phyloP scores from a whole-genome alignment of 2,888 invertebrate species.

The Gymnocheta viridis region DNA sequence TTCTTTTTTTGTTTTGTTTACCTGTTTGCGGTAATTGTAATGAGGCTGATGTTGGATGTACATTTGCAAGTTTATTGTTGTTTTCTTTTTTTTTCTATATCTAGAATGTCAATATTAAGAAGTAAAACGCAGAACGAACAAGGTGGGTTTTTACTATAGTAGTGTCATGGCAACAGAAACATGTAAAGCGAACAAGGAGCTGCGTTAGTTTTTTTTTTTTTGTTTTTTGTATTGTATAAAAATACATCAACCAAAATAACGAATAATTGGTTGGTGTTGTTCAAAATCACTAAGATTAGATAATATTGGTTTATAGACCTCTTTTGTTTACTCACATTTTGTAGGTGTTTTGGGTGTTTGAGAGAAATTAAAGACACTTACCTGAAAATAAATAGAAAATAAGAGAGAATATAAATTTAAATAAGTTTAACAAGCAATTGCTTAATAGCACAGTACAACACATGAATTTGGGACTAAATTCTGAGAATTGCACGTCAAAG shows the following conservation, averaged over 20 bases:
- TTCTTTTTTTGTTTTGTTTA: conserved; percentile 5
- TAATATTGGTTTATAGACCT: background rate
- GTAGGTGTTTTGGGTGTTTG: background rate
- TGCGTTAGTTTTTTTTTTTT: too few species aligned
- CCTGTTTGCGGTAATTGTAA: background rate
- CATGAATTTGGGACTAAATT: too few species aligned
- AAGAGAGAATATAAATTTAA: background rate
- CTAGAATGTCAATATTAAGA: conserved; percentile 21
- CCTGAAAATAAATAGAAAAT: conserved; percentile 3
- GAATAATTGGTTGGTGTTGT: background rate
- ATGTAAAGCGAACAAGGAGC: background rate
- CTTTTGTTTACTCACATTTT: conserved; percentile 20
- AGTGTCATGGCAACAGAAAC: conserved; percentile 58
- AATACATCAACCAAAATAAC: background rate
- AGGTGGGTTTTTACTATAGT: conserved; percentile 27
- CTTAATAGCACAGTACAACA: too few species aligned
- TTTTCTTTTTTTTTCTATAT: background rate
- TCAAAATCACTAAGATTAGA: conserved; percentile 20
- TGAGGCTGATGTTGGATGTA: background rate
- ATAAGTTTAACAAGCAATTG: background rate
- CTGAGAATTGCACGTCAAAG: too few species aligned
- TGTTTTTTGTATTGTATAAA: too few species aligned
- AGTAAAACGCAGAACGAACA: background rate
- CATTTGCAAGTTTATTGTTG: background rate
- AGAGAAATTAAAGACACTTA: background rate